Conservation (phyloP, 1,140 invertebrate species). For the Drosophila auraria region DNA sequence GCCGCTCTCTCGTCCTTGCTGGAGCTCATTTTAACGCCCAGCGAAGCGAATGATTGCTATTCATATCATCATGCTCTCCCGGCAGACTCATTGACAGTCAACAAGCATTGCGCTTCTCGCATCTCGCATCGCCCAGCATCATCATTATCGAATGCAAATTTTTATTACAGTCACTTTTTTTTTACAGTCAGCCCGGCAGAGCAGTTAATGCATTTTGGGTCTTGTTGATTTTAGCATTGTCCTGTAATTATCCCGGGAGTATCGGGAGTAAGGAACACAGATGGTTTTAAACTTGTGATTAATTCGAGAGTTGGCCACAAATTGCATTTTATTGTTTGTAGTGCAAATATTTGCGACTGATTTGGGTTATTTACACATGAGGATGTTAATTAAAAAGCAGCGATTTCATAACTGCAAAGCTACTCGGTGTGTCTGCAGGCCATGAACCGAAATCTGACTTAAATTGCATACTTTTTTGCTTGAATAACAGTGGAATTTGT, state of each 20-base stretch:
- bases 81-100: slow-evolving; percentile 55
- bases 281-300: slow-evolving; percentile 9
- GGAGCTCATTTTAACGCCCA: slow-evolving; percentile 70
- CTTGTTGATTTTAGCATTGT: slow-evolving; percentile 41
- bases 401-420: slow-evolving; percentile 39
- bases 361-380: slow-evolving; percentile 34
- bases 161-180: slow-evolving; percentile 51
- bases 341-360: slow-evolving; percentile 41
- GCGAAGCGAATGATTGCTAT: slow-evolving; percentile 80
- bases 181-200: not conserved
- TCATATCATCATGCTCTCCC: slow-evolving; percentile 52
- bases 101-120: slow-evolving; percentile 20
- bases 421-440: slow-evolving; percentile 24
- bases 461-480: slow-evolving; percentile 32
- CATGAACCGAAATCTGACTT: not conserved
- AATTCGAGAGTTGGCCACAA: slow-evolving; percentile 14
- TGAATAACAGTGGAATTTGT: not conserved
- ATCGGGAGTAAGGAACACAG: slow-evolving; percentile 22
- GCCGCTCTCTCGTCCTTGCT: slow-evolving; percentile 49
- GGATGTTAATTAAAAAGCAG: slow-evolving; percentile 57
- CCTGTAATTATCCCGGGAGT: slow-evolving; percentile 18
- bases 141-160: slow-evolving; percentile 82
- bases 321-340: slow-evolving; percentile 35
- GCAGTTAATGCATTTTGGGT: slow-evolving; percentile 38
- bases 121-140: slow-evolving; percentile 29